Percentiles rank a stretch among this genome's conserved stretches.
These are phyloP conservation scores for Bambusicola thoracicus DNA, from an alignment of 2,113 vertebrate genomes.

Conservation along the genomic window DNA sequence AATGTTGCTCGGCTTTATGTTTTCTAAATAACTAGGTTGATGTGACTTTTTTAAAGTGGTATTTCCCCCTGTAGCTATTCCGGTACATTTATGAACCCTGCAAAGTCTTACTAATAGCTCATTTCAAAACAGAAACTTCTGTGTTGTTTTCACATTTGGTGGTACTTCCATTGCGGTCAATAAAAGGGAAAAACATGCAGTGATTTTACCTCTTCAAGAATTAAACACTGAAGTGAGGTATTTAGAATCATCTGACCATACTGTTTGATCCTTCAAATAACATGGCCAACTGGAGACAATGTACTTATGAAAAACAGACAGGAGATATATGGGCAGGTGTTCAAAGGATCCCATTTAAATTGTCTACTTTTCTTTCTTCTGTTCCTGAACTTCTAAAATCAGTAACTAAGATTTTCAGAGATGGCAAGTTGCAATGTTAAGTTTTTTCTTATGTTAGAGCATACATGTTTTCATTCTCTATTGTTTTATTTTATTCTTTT, in stretches of 20 bases:
- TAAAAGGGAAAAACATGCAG: background rate
- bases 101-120: background rate
- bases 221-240: background rate
- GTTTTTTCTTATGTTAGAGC: background rate
- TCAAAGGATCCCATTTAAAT: background rate
- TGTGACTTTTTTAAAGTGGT: background rate
- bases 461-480: background rate
- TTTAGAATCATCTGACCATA: background rate
- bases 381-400: background rate
- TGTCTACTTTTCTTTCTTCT: background rate
- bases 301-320: background rate
- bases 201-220: background rate
- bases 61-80: background rate
- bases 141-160: background rate
- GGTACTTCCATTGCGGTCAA: background rate
- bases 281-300: background rate
- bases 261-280: background rate
- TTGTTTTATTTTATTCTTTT: background rate
- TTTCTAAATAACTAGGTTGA: background rate
- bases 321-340: too few relatives aligned
- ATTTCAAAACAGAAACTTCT: background rate
- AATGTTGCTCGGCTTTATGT: background rate
- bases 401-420: background rate
- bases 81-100: background rate
- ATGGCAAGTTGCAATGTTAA: background rate